A percentile compares a stretch with the other conserved stretches of the same genome.
Conservation (phyloP, 2,888 invertebrate genomes). For the Rhimphoctona megacephalus region DNA sequence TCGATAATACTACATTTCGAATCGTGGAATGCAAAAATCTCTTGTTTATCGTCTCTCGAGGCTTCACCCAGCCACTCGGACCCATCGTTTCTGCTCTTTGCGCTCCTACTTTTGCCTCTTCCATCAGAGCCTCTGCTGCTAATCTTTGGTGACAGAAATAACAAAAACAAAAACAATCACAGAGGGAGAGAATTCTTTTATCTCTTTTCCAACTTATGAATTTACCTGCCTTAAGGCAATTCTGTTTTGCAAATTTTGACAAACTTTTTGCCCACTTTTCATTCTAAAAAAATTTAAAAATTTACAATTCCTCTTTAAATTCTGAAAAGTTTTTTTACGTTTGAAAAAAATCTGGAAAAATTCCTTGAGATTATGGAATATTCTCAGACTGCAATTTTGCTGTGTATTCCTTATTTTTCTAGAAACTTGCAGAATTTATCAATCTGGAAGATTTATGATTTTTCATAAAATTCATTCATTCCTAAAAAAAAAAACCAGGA, state of each 20-base stretch:
- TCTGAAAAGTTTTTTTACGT: neutral
- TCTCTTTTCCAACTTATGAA: too few species aligned
- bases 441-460: too few species aligned
- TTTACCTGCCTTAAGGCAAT: too few species aligned
- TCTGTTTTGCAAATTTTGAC: neutral
- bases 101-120: conserved; percentile 82
- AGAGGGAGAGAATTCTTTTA: neutral
- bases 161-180: neutral
- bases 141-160: conserved; percentile 61
- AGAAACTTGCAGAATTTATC: too few species aligned
- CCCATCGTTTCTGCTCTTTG: conserved; percentile 82
- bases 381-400: too few species aligned
- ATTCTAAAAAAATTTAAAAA: neutral
- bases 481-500: too few species aligned
- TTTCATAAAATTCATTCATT: too few species aligned
- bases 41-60: conserved; percentile 82
- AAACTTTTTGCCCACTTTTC: neutral
- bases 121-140: conserved; percentile 82
- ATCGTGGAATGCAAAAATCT: conserved; percentile 82
- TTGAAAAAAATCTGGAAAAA: neutral
- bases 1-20: conserved; percentile 81
- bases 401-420: too few species aligned
- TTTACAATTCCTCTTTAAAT: neutral
- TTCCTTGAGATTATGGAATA: too few species aligned
- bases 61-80: conserved; percentile 83